Evolutionary conservation across 2,113 vertebrate genomes (phyloP).

Genomic region (Corapipo altera): DNA sequence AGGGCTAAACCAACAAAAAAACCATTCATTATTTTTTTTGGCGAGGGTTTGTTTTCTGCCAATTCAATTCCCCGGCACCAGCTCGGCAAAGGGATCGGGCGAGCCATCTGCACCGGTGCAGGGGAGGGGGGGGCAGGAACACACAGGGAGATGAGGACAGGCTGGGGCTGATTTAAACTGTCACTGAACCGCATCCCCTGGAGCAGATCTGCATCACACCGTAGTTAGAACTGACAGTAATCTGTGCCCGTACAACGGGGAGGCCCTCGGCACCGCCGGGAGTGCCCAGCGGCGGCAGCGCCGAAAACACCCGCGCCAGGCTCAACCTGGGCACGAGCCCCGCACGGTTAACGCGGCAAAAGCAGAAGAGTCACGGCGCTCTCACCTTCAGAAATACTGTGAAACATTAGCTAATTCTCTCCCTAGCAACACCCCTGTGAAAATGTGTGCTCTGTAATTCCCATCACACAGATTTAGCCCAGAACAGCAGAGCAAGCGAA

Average conservation of each 20-base stretch:
- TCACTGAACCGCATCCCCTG: slow-evolving; percentile 34
- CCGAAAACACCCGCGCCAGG: not conserved
- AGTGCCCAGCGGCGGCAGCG: not conserved
- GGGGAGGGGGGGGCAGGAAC: slow-evolving; percentile 26
- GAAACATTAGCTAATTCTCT: not conserved
- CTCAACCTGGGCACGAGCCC: not conserved
- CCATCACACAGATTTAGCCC: not conserved
- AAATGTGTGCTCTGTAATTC: not conserved
- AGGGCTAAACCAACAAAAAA: slow-evolving; percentile 48
- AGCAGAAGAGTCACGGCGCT: not conserved
- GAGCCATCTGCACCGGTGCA: not conserved
- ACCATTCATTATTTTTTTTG: slow-evolving; percentile 24
- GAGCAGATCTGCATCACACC: slow-evolving; percentile 38
- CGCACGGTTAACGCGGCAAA: not conserved
- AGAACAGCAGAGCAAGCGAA: slow-evolving; percentile 16
- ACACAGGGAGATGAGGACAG: slow-evolving; percentile 36
- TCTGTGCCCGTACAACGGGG: slow-evolving; percentile 39
- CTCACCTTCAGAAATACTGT: not conserved
- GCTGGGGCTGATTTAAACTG: slow-evolving; percentile 43
- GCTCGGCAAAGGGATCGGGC: slow-evolving; percentile 9
- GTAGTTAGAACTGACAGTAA: slow-evolving; percentile 63
- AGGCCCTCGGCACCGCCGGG: not conserved
- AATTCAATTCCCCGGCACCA: slow-evolving; percentile 13
- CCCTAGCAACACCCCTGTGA: not conserved
- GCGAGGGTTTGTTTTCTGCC: slow-evolving; percentile 16